Base-by-base conservation (phyloP, 2,797 vertebrate genomes). In the Sebastes diploproa region DNA sequence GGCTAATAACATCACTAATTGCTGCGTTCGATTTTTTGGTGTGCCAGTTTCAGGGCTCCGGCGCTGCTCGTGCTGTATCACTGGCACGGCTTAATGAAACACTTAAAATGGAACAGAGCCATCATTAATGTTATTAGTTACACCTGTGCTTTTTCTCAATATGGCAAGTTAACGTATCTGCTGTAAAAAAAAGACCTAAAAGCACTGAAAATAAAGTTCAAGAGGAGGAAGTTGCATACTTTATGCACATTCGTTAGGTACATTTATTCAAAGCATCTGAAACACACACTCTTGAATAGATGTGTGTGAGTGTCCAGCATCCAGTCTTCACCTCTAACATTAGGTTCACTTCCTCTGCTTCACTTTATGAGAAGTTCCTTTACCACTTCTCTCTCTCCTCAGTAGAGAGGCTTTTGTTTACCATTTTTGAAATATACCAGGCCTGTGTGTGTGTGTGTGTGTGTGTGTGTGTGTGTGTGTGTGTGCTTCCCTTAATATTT, bases 391-490 rank as follows among this genome's bases (percentile, higher is more conserved):
- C 67, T 77, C 54, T 30, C 50, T 73, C 36, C 63, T 78, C 29
- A 77, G 52, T 20, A 65, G 66, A 71, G 78, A 79, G 59, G 23
- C 74, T 77, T 88, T 81, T 76, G 76, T 88, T 86, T 79, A 69
- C 80, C 32, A 52, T 46, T 73, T 65, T 65, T 87, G 66, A 91
- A 90, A 87, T 85, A 84, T 25, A 60, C 61, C 82, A 82, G 69
- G 67, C 22, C 34, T 34, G 59, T 34, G 4, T 20, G 18, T 52
- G 0, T 52, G 18, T 52, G 8, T 52, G 46, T 50, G 46, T 20
- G 18, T 58, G 25, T 72, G 29, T 36, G 29, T 67, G 23, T 64
- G 54, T 32, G 32, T 32, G 16, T 42, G 14, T 16, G 16, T 46
- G 42, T 46, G 38, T 7, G 18, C 46, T 59, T 83, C 42, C 52